phyloP scores from a whole-genome alignment of 2,797 vertebrate genomes.

The Eleutherodactylus coqui region DNA sequence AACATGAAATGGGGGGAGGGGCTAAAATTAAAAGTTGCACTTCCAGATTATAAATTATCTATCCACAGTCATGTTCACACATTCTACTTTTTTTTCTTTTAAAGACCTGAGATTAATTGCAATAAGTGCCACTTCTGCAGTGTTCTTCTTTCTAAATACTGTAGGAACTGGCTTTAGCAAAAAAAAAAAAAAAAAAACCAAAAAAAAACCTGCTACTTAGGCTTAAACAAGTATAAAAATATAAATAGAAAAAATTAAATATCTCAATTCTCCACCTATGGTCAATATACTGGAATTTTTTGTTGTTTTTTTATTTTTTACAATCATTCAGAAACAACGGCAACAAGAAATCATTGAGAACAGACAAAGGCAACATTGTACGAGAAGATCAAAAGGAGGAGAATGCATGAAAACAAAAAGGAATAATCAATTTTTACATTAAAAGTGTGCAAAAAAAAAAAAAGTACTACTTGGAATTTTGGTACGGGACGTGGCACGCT shows the following conservation, averaged over 20 bases:
- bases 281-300: conserved; percentile 36
- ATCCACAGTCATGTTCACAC: conserved; percentile 44
- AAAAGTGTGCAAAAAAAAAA: conserved; percentile 15
- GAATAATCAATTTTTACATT: conserved; percentile 1
- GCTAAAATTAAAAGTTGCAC: conserved; percentile 30
- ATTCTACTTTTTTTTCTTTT: conserved; percentile 9
- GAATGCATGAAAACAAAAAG: neutral
- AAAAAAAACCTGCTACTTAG: conserved; percentile 50
- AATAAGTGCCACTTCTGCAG: conserved; percentile 53
- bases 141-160: conserved; percentile 28
- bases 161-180: conserved; percentile 47
- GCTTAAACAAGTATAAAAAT: conserved; percentile 62
- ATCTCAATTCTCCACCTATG: conserved; percentile 51
- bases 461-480: conserved; percentile 16
- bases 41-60: conserved; percentile 13
- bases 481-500: neutral
- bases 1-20: conserved; percentile 37
- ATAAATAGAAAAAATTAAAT: conserved; percentile 63
- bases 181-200: conserved; percentile 23
- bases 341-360: conserved; percentile 4
- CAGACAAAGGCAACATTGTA: conserved; percentile 40
- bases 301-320: conserved; percentile 5
- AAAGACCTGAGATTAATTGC: conserved; percentile 59
- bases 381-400: neutral
- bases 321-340: conserved; percentile 47